Conservation (phyloP, 2,888 invertebrate species). For the Plagodis dolabraria region DNA sequence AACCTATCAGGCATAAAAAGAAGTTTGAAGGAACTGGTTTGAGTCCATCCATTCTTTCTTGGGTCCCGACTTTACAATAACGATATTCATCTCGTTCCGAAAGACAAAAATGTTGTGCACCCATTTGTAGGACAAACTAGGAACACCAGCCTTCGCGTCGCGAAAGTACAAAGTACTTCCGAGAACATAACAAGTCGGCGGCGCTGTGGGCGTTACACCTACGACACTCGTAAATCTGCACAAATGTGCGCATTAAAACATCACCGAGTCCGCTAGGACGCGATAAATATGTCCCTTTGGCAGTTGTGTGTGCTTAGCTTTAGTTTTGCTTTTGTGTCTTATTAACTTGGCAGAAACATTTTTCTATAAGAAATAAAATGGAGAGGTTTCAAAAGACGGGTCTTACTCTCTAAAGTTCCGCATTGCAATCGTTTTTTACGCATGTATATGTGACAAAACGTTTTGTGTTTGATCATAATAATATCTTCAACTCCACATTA, state of each 20-base stretch:
- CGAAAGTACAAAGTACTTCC: constrained; percentile 37
- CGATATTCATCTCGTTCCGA: constrained; percentile 1
- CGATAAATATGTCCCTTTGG: constrained; percentile 58
- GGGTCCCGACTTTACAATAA: neutral
- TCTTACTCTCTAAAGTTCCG: too few species aligned
- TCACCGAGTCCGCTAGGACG: constrained; percentile 49
- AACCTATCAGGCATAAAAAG: too few species aligned
- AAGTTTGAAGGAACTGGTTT: too few species aligned
- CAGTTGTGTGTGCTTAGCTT: constrained; percentile 46
- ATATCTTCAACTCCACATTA: too few species aligned
- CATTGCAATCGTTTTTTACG: too few species aligned
- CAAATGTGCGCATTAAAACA: constrained; percentile 64
- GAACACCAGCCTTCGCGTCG: constrained; percentile 9
- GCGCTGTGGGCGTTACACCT: constrained; percentile 62
- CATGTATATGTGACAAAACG: too few species aligned
- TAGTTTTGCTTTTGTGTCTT: constrained; percentile 17
- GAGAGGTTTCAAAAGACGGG: too few species aligned
- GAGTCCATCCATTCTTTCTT: too few species aligned
- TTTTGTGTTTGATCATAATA: too few species aligned
- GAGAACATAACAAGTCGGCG: constrained; percentile 44
- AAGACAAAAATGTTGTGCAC: constrained; percentile 2
- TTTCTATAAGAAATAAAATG: too few species aligned
- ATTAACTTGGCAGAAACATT: neutral
- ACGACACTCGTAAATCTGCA: constrained; percentile 65
- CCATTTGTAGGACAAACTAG: constrained; percentile 35